phyloP scores from a whole-genome alignment of 2,113 vertebrate genomes.

The Myocastor coypus region DNA sequence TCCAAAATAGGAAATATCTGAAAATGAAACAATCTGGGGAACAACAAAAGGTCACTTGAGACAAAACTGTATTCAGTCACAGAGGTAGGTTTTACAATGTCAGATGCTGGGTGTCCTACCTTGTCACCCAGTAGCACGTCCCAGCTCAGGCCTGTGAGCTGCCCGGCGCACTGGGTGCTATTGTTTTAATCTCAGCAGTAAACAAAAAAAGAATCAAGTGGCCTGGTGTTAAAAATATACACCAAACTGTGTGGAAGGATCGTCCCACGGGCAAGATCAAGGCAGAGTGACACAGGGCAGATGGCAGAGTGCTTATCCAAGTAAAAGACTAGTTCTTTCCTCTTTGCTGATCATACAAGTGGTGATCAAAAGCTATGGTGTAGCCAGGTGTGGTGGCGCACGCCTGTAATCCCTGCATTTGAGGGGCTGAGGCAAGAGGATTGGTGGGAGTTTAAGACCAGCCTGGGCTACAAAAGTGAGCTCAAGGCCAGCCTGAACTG shows the following conservation, averaged over 20 bases:
- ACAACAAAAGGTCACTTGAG: conserved; percentile 70
- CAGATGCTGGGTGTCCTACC: conserved; percentile 56
- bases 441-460: no score
- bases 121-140: not conserved
- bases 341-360: not conserved
- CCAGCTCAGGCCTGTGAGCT: not conserved
- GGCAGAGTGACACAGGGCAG: fast-evolving
- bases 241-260: not conserved
- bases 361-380: not conserved
- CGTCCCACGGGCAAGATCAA: not conserved
- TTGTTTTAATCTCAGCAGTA: not conserved
- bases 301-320: not conserved
- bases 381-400: not conserved
- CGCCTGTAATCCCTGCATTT: no score
- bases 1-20: conserved; percentile 67
- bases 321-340: fast-evolving
- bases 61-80: conserved; percentile 8
- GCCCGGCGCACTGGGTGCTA: not conserved
- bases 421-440: no score
- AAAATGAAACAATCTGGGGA: conserved; percentile 78
- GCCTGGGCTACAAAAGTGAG: no score
- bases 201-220: not conserved
- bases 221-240: not conserved
- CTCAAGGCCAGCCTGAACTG: no score
- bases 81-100: conserved; percentile 64